Evolutionary conservation across 2,888 invertebrate species (phyloP), one percentile per base, ranked within the genome.

Genomic region (Craniophora ligustri): DNA sequence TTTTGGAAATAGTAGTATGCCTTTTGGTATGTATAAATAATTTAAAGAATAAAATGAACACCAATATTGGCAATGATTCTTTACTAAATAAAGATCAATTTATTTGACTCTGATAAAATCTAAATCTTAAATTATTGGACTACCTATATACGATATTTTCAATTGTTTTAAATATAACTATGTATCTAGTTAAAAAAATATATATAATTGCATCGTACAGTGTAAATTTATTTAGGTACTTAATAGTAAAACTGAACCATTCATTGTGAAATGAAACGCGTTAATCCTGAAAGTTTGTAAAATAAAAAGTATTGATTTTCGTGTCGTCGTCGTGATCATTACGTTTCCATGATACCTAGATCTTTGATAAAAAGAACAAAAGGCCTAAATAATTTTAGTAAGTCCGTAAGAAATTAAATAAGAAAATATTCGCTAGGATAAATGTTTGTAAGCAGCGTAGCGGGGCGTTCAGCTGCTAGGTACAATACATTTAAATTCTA

Each of bases 401-500:
- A n/a, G n/a, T n/a, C n/a, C n/a, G 10, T n/a, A 5, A 28, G 3
- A 28, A 28, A 5, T 1, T 8, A n/a, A 28, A 2, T 28, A 28
- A n/a, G 6, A 10, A 2, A n/a, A 38, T 21, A 39, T 13, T 19
- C 6, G 5, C n/a, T 16, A 19, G 1, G 2, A 19, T 11, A 7
- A 11, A 21, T 18, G 11, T 14, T n/a, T 7, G 11, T 30, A 48
- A 10, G 53, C 45, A 36, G 1, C 23, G 21, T 31, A 49, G 49
- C 45, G 41, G 18, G 23, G 28, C 41, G 21, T 32, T 31, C 34
- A 40, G 30, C 35, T 40, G 39, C 19, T 46, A 45, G 19, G 26
- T 42, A 30, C 46, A 46, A 40, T 30, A 59, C 64, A 64, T 68
- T 63, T 57, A 57, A 66, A 72, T 70, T 72, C 76, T 78, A 79